Percentiles rank a stretch among this genome's conserved stretches.
Conservation (phyloP, 2,113 vertebrate genomes). For the Hippocampus comes region DNA sequence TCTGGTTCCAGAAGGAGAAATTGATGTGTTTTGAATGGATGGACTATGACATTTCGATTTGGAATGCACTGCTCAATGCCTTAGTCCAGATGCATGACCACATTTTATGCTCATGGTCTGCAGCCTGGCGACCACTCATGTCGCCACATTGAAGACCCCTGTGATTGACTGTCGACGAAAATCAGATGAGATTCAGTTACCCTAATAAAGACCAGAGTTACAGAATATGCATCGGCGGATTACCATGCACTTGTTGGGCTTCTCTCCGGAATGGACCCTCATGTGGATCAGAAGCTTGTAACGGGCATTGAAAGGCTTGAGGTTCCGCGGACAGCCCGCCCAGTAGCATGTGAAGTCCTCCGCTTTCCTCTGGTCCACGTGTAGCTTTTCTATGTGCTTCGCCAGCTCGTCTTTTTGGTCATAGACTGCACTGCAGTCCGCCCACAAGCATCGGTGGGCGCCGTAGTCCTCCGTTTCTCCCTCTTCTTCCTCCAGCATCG, state of each 20-base stretch:
- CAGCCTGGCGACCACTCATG: neutral
- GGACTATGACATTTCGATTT: neutral
- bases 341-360: conserved; percentile 96
- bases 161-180: neutral
- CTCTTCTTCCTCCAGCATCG: conserved; percentile 78
- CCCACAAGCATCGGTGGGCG: conserved; percentile 82
- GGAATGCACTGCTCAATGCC: neutral
- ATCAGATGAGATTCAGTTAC: neutral
- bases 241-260: conserved; percentile 97
- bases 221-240: conserved; percentile 18
- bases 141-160: neutral
- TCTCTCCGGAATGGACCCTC: conserved; percentile 97
- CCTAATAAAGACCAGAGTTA: neutral
- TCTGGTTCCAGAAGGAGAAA: neutral
- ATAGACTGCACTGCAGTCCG: conserved; percentile 82
- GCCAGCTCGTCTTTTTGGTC: conserved; percentile 90
- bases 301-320: conserved; percentile 93
- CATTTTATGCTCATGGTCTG: too few relatives aligned
- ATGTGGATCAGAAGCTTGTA: conserved; percentile 98
- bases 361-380: conserved; percentile 90
- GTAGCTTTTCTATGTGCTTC: conserved; percentile 88
- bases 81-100: too few relatives aligned
- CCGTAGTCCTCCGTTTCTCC: conserved; percentile 75
- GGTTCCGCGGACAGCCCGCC: conserved; percentile 84
- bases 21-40: neutral